Base-by-base conservation (phyloP, 2,888 invertebrate genomes). In the Ecliptopera silaceata region DNA sequence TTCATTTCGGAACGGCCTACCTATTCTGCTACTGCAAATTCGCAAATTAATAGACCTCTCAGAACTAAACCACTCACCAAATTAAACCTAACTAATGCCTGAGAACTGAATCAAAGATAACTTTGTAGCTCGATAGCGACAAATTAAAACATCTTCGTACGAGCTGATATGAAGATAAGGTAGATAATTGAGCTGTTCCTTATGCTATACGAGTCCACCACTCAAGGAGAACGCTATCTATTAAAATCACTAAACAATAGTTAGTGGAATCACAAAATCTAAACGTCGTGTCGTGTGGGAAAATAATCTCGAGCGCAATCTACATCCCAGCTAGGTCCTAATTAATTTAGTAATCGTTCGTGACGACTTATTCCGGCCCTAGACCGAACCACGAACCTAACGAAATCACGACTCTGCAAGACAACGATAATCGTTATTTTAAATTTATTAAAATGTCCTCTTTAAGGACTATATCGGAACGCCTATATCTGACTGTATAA, bases 361-460 rank as follows among this genome's bases (percentile, higher is more conserved):
- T 90, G 90, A 89, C 89, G 90, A 90, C 90, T 90, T 84, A 89
- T 84, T 90, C 90, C 84, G 84, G 84, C 82, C 84, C 79, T 80
- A 80, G 86, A 80, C 77, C 82, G 70, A 80, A 83, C 88, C 88
- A 86, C 88, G 89, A 84, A 86, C 87, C 84, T 88, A 90, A 88
- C 90, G 89, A 89, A 89, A 91, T 89, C 91, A 91, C 91, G 91
- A 91, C 90, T 88, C 84, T 72, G 84, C 84, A 76, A 82, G 81
- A 84, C 86, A 87, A 87, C 88, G 90, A 90, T 91, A 88, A 91
- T 90, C 88, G 87, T 90, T 90, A 88, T 90, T 90, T 91, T 88
- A 90, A 91, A 90, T 90, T 90, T 90, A 91, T 91, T 91, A 91
- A 90, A 90, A 90, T 90, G 89, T 88, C 88, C 88, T 86, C 88